phyloP scores from a whole-genome alignment of 2,113 vertebrate genomes.

The Sorex fumeus region DNA sequence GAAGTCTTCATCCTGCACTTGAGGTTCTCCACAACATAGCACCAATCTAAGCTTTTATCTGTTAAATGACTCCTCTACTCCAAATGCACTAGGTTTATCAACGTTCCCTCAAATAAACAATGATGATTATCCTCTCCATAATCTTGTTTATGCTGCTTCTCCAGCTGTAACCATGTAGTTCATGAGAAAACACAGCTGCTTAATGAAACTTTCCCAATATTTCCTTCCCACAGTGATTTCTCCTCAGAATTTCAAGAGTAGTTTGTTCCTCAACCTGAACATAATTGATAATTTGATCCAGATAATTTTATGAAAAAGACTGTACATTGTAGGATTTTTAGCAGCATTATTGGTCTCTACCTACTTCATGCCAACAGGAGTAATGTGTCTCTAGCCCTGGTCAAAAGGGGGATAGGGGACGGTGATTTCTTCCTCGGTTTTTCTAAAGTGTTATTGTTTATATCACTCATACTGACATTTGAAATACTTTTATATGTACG shows the following conservation, averaged over 20 bases:
- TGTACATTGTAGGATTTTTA: neutral
- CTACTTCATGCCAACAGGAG: neutral
- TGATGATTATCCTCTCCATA: constrained; percentile 43
- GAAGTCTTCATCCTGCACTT: constrained; percentile 49
- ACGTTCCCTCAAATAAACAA: constrained; percentile 54
- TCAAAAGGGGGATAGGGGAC: too few relatives aligned
- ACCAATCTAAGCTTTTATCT: neutral
- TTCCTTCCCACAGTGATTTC: constrained; percentile 36
- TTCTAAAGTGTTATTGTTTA: too few relatives aligned
- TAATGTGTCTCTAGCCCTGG: neutral
- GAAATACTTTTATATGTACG: too few relatives aligned
- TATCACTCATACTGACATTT: too few relatives aligned
- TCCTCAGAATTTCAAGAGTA: constrained; percentile 24
- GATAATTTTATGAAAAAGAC: neutral
- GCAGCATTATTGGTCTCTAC: neutral
- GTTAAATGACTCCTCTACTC: constrained; percentile 15
- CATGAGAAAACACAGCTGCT: neutral
- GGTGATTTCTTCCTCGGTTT: too few relatives aligned
- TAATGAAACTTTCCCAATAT: constrained; percentile 31
- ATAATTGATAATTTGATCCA: neutral
- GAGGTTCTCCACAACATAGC: constrained; percentile 67
- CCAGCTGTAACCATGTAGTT: neutral
- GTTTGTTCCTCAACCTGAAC: neutral
- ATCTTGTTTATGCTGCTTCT: constrained; percentile 57
- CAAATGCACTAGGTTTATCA: constrained; percentile 22